A percentile compares a stretch with the other conserved stretches of the same genome.
phyloP scores from a whole-genome alignment of 2,888 invertebrate genomes.

The Tetramorium bicarinatum region DNA sequence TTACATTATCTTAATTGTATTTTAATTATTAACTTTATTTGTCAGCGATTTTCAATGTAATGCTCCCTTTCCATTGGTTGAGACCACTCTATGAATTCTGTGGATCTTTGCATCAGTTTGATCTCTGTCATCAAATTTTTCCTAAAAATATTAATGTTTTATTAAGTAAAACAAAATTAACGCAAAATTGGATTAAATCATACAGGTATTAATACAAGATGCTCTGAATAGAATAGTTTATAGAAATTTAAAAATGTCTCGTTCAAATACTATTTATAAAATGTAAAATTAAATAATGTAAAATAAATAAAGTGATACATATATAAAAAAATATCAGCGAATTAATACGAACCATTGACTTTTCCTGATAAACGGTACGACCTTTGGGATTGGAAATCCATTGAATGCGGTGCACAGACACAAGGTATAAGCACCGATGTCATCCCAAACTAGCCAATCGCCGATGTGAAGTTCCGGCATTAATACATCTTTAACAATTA shows the following conservation, averaged over 20 bases:
- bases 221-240: neutral
- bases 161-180: neutral
- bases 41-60: slow-evolving; percentile 49
- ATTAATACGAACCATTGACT: slow-evolving; percentile 81
- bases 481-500: slow-evolving; percentile 85
- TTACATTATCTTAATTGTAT: slow-evolving; percentile 14
- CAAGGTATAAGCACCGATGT: slow-evolving; percentile 90
- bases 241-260: neutral
- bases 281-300: neutral
- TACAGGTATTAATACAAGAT: neutral
- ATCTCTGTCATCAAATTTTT: slow-evolving; percentile 41
- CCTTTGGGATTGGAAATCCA: slow-evolving; percentile 87
- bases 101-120: slow-evolving; percentile 21
- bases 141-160: slow-evolving; percentile 41
- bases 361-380: slow-evolving; percentile 84
- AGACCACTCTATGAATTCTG: slow-evolving; percentile 21
- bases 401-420: slow-evolving; percentile 88
- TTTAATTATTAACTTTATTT: slow-evolving; percentile 2
- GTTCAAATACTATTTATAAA: neutral
- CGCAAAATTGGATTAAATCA: neutral
- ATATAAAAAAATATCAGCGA: neutral
- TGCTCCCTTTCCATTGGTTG: slow-evolving; percentile 10
- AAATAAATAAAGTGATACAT: neutral
- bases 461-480: slow-evolving; percentile 88
- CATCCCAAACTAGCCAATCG: slow-evolving; percentile 89